phyloP scores from a whole-genome alignment of 2,797 vertebrate species.

The Sphenopsis melanotis region DNA sequence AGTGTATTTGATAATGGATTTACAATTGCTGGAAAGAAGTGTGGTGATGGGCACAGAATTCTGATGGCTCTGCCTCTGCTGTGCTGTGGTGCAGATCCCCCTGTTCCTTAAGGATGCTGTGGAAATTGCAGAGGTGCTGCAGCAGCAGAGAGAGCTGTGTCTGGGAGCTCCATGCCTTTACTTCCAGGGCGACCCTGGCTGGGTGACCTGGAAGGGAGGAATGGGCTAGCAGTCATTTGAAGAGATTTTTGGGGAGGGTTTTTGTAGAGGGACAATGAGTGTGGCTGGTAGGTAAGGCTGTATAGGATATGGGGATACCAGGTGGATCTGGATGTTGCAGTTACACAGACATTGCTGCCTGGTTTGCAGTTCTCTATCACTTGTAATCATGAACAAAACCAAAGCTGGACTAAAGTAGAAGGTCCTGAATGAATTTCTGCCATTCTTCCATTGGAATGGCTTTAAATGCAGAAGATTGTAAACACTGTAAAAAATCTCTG shows the following conservation, averaged over 20 bases:
- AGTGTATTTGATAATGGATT: constrained; percentile 13
- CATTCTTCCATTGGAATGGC: neutral
- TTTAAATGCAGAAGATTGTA: neutral
- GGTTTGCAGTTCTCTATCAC: neutral
- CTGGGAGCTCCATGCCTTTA: neutral
- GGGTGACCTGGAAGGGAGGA: neutral
- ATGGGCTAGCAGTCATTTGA: neutral
- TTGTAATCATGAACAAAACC: neutral
- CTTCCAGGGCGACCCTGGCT: neutral
- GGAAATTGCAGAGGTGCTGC: neutral
- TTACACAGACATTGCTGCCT: neutral
- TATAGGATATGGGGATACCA: neutral
- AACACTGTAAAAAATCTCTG: neutral
- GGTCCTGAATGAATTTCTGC: neutral
- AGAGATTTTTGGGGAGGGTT: neutral
- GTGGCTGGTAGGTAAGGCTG: neutral
- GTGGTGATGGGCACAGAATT: neutral
- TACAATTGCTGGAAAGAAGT: neutral
- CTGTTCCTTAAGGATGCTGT: neutral
- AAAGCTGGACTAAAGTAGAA: neutral
- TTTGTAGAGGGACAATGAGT: neutral
- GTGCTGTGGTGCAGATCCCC: neutral
- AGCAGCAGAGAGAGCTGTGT: neutral
- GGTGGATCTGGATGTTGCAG: neutral
- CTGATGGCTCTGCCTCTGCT: neutral